A percentile compares a stretch with the other conserved stretches of the same genome.
phyloP scores from a whole-genome alignment of 2,888 invertebrate genomes.

The Keiferia lycopersicella region DNA sequence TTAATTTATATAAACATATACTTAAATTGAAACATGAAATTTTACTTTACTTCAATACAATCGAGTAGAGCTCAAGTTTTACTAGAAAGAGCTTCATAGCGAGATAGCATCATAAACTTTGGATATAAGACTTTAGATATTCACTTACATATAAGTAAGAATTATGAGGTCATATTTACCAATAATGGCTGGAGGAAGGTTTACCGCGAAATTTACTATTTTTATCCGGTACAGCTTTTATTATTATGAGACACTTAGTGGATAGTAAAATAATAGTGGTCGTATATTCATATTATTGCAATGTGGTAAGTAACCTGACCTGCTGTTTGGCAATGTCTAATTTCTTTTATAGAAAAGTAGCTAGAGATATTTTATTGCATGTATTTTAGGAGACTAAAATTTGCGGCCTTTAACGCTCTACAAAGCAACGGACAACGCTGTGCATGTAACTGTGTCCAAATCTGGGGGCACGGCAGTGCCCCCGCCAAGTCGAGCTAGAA shows the following conservation, averaged over 20 bases:
- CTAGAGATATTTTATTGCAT: not conserved
- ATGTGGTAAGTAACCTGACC: not conserved
- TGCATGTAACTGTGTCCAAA: too few relatives aligned
- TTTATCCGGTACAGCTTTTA: constrained; percentile 40
- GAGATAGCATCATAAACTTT: constrained; percentile 4
- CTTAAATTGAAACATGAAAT: too few relatives aligned
- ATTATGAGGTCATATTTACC: constrained; percentile 47
- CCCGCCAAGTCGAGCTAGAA: too few relatives aligned
- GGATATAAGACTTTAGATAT: constrained; percentile 14
- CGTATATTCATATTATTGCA: constrained; percentile 24
- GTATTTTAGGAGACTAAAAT: too few relatives aligned
- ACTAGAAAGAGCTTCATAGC: not conserved
- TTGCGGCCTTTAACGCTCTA: too few relatives aligned
- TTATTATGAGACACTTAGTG: constrained; percentile 39
- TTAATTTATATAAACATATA: too few relatives aligned
- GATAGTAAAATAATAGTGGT: constrained; percentile 37
- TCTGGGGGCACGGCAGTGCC: too few relatives aligned
- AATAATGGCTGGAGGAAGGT: constrained; percentile 39
- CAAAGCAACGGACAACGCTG: too few relatives aligned
- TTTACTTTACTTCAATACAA: too few relatives aligned
- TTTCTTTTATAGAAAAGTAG: not conserved
- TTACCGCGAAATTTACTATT: constrained; percentile 48
- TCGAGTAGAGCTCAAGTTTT: not conserved
- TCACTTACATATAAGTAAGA: constrained; percentile 41
- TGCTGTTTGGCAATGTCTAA: not conserved